Conservation (phyloP, 2,113 vertebrate genomes). For the Micronisus gabar region DNA sequence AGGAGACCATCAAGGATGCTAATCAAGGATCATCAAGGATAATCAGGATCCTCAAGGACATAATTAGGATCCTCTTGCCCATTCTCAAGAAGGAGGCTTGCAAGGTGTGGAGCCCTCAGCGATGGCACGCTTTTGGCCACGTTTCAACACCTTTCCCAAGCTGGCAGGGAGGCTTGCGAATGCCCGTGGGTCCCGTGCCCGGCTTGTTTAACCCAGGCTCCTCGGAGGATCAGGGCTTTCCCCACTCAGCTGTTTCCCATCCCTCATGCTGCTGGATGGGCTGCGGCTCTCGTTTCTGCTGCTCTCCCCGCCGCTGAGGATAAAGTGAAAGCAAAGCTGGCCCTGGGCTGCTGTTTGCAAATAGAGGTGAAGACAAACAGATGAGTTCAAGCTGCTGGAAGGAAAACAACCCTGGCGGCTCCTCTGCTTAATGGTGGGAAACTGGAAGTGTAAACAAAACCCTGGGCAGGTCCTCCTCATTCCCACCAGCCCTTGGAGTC, state of each 20-base stretch:
- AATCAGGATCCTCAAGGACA: background rate
- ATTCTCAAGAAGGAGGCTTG: background rate
- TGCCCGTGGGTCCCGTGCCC: background rate
- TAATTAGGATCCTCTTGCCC: background rate
- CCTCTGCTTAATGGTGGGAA: conserved; percentile 68
- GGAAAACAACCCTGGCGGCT: conserved; percentile 51
- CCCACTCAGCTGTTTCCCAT: conserved; percentile 54
- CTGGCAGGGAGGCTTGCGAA: background rate
- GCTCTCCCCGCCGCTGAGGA: background rate
- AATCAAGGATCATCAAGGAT: background rate
- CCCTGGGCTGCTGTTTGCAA: conserved; percentile 47
- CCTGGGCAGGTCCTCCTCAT: conserved; percentile 41
- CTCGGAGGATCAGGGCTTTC: background rate
- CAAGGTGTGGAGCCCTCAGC: accelerated
- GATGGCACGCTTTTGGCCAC: accelerated
- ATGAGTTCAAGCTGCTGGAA: conserved; percentile 67
- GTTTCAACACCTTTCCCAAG: background rate
- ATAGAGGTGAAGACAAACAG: conserved; percentile 66
- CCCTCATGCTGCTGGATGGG: conserved; percentile 32
- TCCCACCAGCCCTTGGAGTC: conserved; percentile 64
- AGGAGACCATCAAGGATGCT: background rate
- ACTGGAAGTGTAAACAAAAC: conserved; percentile 70
- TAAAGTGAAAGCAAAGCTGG: conserved; percentile 58
- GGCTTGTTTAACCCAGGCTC: background rate
- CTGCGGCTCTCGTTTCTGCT: background rate